Conservation (phyloP, 2,797 vertebrate genomes). For the Heliangelus exortis region DNA sequence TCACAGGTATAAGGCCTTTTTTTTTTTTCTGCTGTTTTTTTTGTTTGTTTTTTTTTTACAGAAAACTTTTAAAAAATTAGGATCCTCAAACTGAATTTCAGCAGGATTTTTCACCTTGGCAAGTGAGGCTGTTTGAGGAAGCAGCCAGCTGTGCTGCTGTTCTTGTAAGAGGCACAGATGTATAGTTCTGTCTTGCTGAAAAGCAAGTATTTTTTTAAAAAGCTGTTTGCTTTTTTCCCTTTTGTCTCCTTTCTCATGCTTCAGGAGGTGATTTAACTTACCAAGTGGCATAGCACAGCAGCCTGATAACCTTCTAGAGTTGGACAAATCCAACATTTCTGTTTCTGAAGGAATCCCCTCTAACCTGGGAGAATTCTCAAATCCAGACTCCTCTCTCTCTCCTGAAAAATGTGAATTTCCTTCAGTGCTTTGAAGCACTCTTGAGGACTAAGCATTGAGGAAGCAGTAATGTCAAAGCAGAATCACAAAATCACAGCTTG, state of each 20-base stretch:
- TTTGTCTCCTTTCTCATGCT: background rate
- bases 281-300: background rate
- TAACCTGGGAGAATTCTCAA: background rate
- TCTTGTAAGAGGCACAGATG: background rate
- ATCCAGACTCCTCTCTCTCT: background rate
- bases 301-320: background rate
- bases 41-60: background rate
- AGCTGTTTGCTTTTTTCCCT: background rate
- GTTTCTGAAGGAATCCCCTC: background rate
- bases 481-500: no score
- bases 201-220: background rate
- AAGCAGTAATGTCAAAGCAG: background rate
- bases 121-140: background rate
- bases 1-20: background rate
- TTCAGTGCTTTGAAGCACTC: background rate
- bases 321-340: background rate
- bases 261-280: background rate
- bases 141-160: background rate
- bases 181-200: background rate
- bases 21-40: no score
- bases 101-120: background rate
- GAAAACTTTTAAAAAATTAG: background rate
- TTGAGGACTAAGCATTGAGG: background rate
- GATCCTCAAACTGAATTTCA: background rate
- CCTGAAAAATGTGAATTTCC: background rate